Conservation (phyloP, 2,888 invertebrate species). For the Panopea generosa region DNA sequence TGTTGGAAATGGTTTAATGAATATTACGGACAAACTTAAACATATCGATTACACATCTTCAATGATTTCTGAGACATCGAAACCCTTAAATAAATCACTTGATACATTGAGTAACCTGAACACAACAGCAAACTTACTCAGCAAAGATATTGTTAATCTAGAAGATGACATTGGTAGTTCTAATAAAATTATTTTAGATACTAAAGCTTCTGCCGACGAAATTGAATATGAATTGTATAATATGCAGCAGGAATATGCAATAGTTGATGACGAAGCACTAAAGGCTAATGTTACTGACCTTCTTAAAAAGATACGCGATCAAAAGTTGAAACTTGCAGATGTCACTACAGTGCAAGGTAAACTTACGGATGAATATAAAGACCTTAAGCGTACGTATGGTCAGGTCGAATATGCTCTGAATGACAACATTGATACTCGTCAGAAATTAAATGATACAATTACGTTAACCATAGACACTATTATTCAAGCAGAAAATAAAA, state of each 20-base stretch:
- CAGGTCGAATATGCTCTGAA: not conserved
- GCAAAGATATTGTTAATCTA: not conserved
- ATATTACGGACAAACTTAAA: not conserved
- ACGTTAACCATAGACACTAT: not conserved
- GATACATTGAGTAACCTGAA: not conserved
- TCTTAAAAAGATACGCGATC: not conserved
- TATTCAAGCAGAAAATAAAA: not conserved
- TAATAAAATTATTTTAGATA: not conserved
- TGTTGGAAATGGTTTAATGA: not conserved
- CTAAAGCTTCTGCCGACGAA: not conserved
- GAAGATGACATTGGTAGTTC: not conserved
- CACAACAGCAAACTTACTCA: not conserved
- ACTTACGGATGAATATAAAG: not conserved
- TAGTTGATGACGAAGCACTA: not conserved
- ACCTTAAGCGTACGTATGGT: not conserved
- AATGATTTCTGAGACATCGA: not conserved
- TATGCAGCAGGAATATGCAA: not conserved
- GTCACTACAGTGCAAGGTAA: not conserved
- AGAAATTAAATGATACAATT: slow-evolving; percentile 12
- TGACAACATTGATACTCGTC: slow-evolving; percentile 4
- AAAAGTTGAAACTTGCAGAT: not conserved
- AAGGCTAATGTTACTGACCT: not conserved
- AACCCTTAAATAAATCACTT: slow-evolving; percentile 4
- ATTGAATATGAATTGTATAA: not conserved
- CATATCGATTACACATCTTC: not conserved